Percentiles rank a stretch among this genome's conserved stretches.
phyloP scores from a whole-genome alignment of 2,797 vertebrate species.

The Coreius guichenoti region DNA sequence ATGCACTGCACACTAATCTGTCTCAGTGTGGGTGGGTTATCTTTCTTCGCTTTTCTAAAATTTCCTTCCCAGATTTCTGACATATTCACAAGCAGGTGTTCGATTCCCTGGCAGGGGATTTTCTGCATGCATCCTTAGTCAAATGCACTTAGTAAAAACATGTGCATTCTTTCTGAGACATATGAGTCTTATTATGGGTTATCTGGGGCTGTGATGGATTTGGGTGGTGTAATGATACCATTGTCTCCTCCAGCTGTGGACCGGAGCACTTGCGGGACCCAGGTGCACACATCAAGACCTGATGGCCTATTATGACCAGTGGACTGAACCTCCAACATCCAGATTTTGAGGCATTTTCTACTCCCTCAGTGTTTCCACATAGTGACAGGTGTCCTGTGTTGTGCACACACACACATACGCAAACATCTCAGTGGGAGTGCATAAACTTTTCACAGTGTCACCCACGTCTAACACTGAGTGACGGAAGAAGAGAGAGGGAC shows the following conservation, averaged over 20 bases:
- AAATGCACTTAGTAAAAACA: slow-evolving; percentile 34
- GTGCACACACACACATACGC: slow-evolving; percentile 21
- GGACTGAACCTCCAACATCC: not conserved
- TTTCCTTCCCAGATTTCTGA: slow-evolving; percentile 28
- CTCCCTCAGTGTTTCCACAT: not conserved
- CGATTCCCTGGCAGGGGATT: slow-evolving; percentile 1
- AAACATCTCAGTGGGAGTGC: slow-evolving; percentile 8
- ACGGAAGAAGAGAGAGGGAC: slow-evolving; percentile 30
- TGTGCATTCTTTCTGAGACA: slow-evolving; percentile 27
- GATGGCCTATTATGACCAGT: slow-evolving; percentile 50
- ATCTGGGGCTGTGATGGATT: slow-evolving; percentile 49
- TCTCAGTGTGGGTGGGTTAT: slow-evolving; percentile 10
- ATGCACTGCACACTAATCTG: slow-evolving; percentile 13
- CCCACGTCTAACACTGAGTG: slow-evolving; percentile 38
- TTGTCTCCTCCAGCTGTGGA: slow-evolving; percentile 61
- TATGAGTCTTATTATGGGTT: slow-evolving; percentile 31
- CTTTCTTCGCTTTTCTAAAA: not conserved
- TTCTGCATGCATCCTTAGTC: slow-evolving; percentile 1
- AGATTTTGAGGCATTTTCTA: not conserved
- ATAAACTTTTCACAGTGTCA: slow-evolving; percentile 41
- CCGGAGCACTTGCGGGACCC: slow-evolving; percentile 39
- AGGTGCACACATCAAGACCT: slow-evolving; percentile 49
- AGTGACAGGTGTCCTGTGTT: slow-evolving; percentile 1
- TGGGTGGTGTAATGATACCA: slow-evolving; percentile 38
- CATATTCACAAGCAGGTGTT: slow-evolving; percentile 52